phyloP scores from a whole-genome alignment of 64 coral and sea anemone genomes.

The Montipora foliosa region DNA sequence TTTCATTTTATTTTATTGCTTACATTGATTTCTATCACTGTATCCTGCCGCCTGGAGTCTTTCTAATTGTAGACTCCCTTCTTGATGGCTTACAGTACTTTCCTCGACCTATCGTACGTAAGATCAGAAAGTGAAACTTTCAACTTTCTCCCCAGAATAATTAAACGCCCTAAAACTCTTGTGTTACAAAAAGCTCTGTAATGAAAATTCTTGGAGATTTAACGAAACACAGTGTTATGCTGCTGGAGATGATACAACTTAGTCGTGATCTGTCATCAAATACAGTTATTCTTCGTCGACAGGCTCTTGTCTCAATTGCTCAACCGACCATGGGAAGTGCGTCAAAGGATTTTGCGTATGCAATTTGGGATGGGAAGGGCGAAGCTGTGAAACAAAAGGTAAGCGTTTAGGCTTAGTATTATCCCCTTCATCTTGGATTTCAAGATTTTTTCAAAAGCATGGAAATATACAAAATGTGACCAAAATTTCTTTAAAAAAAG shows the following conservation, averaged over 20 bases:
- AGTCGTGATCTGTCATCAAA: background rate
- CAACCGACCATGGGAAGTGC: slow-evolving; percentile 51
- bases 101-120: background rate
- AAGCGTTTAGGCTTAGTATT: background rate
- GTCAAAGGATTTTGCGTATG: slow-evolving; percentile 73
- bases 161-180: background rate
- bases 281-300: background rate
- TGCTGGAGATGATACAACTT: background rate
- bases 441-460: too few relatives aligned
- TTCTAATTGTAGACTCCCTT: background rate
- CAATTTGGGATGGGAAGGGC: slow-evolving; percentile 74
- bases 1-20: background rate
- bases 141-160: background rate
- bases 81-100: background rate
- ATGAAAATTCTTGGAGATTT: background rate
- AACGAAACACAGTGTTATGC: background rate
- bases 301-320: slow-evolving; percentile 68
- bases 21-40: background rate
- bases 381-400: slow-evolving; percentile 66
- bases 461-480: too few relatives aligned
- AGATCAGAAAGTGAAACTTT: background rate
- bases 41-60: background rate
- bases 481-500: too few relatives aligned
- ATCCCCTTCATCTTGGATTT: background rate
- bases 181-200: background rate